Evolutionary conservation across 2,797 vertebrate genomes (phyloP), one percentile per base, ranked within the genome.

Genomic region (Acanthurus tractus): DNA sequence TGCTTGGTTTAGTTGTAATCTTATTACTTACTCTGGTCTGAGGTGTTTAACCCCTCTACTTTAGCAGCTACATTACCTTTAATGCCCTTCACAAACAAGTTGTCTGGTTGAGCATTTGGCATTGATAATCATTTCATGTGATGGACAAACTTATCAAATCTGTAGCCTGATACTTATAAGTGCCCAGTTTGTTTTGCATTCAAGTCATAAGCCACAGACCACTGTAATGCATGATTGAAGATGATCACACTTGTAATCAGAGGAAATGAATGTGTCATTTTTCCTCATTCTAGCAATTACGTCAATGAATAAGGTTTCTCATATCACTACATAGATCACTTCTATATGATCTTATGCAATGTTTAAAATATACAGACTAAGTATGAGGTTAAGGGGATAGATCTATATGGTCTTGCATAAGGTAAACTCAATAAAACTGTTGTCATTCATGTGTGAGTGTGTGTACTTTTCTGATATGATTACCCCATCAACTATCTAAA

Each of bases 321-420:
- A 89, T 93, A 93, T 93, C 93, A 92, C 89, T 83, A 89, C 74
- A 76, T 88, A 68, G 76, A 87, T 90, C 91, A 93, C 90, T 78
- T 88, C 87, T 89, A 76, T 91, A 91, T 84, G 90, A 93, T 90
- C 88, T 94, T 94, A 94, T 94, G 94, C 94, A 94, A 94, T 90
- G 88, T 89, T 88, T 65, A 86, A 86, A 85, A 89, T 91, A 81
- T 93, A 88, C 40, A 90, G 88, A 88, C 45, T 82, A 81, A 81
- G 76, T 91, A 82, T 89, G 81, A 84, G 83, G 74, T 88, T 88
- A 90, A 87, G 87, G 88, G 85, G 84, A 79, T 90, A 77, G 82
- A 89, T 91, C 86, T 85, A 74, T 86, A 91, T 86, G 90, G 82
- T 94, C 89, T 91, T 91, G 85, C 85, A 83, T 91, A 90, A 86